Percentiles rank a stretch among this genome's conserved stretches.
Conservation (phyloP, 2,888 invertebrate species). For the Lepidochitona cinerea region DNA sequence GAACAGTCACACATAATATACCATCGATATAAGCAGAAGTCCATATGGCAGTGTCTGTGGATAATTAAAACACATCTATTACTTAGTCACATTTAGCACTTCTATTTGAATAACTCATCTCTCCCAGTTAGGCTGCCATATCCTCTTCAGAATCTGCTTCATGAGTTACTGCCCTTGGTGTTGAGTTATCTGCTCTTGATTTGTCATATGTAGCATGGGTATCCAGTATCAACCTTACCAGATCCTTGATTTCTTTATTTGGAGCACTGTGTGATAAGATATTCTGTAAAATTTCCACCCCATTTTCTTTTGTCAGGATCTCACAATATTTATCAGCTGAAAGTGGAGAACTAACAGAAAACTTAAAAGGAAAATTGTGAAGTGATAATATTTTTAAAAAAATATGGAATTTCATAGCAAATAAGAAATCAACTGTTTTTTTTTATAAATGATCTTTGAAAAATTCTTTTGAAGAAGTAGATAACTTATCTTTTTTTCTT, state of each 20-base stretch:
- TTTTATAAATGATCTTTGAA: too few species aligned
- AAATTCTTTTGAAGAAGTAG: too few species aligned
- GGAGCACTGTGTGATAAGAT: slow-evolving; percentile 55
- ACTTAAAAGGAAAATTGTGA: too few species aligned
- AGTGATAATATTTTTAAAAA: too few species aligned
- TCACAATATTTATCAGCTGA: slow-evolving; percentile 93
- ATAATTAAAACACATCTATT: neutral
- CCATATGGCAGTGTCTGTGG: too few species aligned
- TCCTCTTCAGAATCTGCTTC: neutral
- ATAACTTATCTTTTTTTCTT: too few species aligned
- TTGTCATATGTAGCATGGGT: neutral
- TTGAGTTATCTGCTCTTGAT: neutral
- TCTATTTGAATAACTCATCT: neutral
- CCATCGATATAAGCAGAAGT: too few species aligned
- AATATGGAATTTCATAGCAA: neutral
- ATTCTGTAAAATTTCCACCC: slow-evolving; percentile 80
- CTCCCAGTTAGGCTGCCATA: too few species aligned
- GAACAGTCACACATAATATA: too few species aligned
- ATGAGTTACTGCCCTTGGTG: neutral
- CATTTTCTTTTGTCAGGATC: slow-evolving; percentile 89
- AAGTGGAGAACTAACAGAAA: slow-evolving; percentile 25
- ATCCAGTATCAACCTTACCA: slow-evolving; percentile 35
- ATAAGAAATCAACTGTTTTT: too few species aligned
- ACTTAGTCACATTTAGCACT: neutral
- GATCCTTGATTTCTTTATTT: slow-evolving; percentile 36